A percentile compares a stretch with the other conserved stretches of the same genome.
Conservation (phyloP, 2,888 invertebrate genomes). For the Nysson spinosus region DNA sequence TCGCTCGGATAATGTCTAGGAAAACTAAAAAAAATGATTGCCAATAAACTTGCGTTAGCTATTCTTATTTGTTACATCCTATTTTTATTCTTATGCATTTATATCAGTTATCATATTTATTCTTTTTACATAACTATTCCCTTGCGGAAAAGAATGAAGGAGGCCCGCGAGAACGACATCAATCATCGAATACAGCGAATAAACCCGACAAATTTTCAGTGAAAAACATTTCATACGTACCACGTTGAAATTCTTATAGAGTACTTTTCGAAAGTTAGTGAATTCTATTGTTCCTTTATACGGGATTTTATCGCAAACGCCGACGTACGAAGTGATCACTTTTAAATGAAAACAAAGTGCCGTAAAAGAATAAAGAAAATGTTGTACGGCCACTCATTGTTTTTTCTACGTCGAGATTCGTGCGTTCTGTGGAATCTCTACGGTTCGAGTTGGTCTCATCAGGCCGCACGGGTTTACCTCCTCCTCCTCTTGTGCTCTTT, state of each 20-base stretch:
- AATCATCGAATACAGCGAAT: not conserved
- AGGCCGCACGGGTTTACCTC: too few relatives aligned
- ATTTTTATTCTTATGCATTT: conserved; percentile 18
- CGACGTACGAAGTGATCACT: not conserved
- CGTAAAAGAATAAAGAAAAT: not conserved
- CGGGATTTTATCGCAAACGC: too few relatives aligned
- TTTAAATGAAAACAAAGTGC: not conserved
- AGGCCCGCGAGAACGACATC: not conserved
- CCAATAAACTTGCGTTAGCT: conserved; percentile 24
- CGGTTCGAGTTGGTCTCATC: conserved; percentile 1
- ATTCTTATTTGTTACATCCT: conserved; percentile 26
- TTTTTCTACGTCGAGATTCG: conserved; percentile 1
- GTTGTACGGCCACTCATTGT: not conserved
- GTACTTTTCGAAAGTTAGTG: too few relatives aligned
- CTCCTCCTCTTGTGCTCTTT: not conserved
- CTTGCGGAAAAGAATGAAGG: not conserved
- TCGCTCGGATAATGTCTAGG: conserved; percentile 24
- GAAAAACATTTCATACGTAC: too few relatives aligned
- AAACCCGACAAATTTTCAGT: too few relatives aligned
- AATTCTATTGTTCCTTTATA: too few relatives aligned
- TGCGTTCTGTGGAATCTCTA: not conserved
- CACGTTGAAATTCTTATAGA: too few relatives aligned
- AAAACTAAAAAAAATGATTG: conserved; percentile 10
- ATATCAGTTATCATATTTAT: conserved; percentile 7
- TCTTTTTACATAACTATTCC: not conserved